Percentiles rank a stretch among this genome's conserved stretches.
Evolutionary conservation across 2,113 vertebrate genomes (phyloP).

Genomic region (Macroglossus sobrinus): DNA sequence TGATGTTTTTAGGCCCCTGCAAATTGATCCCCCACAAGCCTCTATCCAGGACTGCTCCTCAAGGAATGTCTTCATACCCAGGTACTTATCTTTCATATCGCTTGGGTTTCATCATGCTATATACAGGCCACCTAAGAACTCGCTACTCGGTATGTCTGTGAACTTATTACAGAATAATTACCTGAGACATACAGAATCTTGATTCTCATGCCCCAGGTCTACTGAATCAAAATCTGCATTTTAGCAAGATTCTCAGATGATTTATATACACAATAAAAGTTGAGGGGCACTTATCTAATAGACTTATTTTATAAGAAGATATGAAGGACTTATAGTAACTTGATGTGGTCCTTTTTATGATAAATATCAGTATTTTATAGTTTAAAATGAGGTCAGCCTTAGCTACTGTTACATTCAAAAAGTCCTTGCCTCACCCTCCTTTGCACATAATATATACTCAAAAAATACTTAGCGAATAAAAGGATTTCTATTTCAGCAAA

Average conservation of each 20-base stretch:
- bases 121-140: neutral
- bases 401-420: neutral
- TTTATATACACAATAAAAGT: neutral
- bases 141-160: neutral
- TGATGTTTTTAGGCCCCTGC: neutral
- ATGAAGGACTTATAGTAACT: neutral
- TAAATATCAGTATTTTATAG: neutral
- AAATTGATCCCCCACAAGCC: neutral
- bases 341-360: neutral
- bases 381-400: neutral
- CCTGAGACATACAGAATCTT: neutral
- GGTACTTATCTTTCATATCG: neutral
- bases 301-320: neutral
- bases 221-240: neutral
- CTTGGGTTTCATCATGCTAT: neutral
- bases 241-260: neutral
- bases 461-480: neutral
- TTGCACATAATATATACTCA: neutral
- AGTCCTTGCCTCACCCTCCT: neutral
- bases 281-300: neutral
- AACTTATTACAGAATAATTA: neutral
- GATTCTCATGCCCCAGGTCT: neutral
- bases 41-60: neutral
- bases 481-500: neutral
- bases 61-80: neutral